Conservation (phyloP, 2,113 vertebrate genomes). For the Etheostoma spectabile region DNA sequence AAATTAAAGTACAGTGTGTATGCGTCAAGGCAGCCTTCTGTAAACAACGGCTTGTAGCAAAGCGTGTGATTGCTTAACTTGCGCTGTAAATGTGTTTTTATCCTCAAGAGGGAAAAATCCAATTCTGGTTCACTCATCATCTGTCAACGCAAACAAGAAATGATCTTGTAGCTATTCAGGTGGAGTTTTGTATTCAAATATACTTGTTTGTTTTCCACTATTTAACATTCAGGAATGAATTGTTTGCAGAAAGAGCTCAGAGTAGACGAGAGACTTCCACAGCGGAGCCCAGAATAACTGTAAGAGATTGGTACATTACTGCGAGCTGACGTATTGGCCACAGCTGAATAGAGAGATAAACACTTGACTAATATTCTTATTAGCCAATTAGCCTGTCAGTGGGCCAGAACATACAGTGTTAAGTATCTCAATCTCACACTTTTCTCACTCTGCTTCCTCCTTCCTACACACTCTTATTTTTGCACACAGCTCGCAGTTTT, state of each 20-base stretch:
- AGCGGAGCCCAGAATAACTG: neutral
- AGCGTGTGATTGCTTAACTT: slow-evolving; percentile 16
- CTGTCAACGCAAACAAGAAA: slow-evolving; percentile 25
- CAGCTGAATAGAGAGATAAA: slow-evolving; percentile 27
- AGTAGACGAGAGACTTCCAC: neutral
- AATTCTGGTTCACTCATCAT: slow-evolving; percentile 12
- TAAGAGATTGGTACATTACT: neutral
- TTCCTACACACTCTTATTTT: neutral
- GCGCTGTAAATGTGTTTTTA: slow-evolving; percentile 1
- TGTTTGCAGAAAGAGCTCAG: neutral
- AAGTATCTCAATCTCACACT: neutral
- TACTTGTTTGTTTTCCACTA: slow-evolving; percentile 10
- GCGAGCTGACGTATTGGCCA: neutral
- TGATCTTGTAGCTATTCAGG: neutral
- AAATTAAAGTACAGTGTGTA: slow-evolving; percentile 27
- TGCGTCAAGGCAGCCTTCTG: neutral
- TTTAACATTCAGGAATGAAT: slow-evolving; percentile 3
- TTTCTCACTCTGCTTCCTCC: slow-evolving; percentile 2
- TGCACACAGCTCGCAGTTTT: neutral
- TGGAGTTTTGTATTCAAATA: slow-evolving; percentile 6
- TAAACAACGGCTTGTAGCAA: slow-evolving; percentile 27
- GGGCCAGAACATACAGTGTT: neutral
- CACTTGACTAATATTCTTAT: slow-evolving; percentile 1
- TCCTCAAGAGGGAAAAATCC: neutral
- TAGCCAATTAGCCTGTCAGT: neutral